Base-by-base conservation (phyloP, 53 echinoderm and acorn worm species). In the Stichopus horrens region DNA sequence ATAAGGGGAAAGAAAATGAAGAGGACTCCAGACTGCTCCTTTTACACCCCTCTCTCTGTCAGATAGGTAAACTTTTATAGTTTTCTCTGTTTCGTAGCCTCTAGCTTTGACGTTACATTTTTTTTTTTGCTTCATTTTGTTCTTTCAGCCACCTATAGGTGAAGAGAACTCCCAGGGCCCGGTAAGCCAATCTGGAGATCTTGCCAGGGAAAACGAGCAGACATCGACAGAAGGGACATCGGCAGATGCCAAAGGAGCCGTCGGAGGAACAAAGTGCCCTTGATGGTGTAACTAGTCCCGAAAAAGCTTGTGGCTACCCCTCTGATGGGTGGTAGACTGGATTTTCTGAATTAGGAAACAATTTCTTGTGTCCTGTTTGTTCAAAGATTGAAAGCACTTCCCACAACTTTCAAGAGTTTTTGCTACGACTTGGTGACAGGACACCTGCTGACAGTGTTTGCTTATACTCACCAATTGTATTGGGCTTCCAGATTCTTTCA, bases 111-210 rank as follows among this genome's bases (percentile, higher is more conserved):
- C 2, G 37, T 37, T 37, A 37, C 37, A 37, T 37, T n/a, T n/a
- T 75, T 14, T 14, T 3, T 60, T 58, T 63, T 0, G 8, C 37
- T 16, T 63, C 21, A 5, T 76, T 76, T 51, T 13, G 53, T 57
- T 58, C 11, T 14, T 20, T 4, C 86, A 92, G 92, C 92, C 92
- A 54, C 92, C 92, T 9, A 92, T 89, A 37, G 92, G 86, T 4
- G 92, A 92, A 83, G 86, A 77, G 23, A 65, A 86, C 51, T 7
- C 86, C 78, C 55, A 60, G 53, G 52, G 58, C 37, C 89, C 86
- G 55, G 92, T 84, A 52, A 74, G 65, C 23, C 86, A 73, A 4
- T 76, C 89, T 23, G 89, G 13, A 5, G 89, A 76, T 63, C 20
- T 51, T 23, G 79, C 58, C 76, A 87, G 83, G 55, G 88, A 74